phyloP scores from a whole-genome alignment of 2,888 invertebrate species.

The Epinotia nisella region DNA sequence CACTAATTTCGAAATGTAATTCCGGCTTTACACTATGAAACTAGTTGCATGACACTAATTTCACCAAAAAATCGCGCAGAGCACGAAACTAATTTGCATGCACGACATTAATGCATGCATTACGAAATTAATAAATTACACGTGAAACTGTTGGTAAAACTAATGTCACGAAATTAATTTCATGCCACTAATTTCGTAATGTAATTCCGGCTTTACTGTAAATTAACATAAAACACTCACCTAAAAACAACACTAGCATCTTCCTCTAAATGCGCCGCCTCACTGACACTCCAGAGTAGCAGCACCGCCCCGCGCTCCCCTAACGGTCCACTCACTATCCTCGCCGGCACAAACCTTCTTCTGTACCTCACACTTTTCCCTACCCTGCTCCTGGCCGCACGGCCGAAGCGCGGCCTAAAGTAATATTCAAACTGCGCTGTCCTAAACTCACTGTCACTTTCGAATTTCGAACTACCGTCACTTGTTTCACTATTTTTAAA shows the following conservation, averaged over 20 bases:
- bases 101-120: too few species aligned
- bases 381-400: constrained; percentile 58
- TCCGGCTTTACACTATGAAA: too few species aligned
- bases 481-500: constrained; percentile 5
- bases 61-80: too few species aligned
- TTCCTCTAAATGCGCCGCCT: constrained; percentile 69
- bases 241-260: constrained; percentile 80
- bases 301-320: constrained; percentile 61
- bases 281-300: constrained; percentile 74
- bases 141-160: too few species aligned
- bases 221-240: constrained; percentile 63
- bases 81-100: too few species aligned
- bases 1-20: too few species aligned
- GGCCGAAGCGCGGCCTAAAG: constrained; percentile 69
- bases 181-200: too few species aligned
- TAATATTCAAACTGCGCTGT: constrained; percentile 59
- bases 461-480: constrained; percentile 5
- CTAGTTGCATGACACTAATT: too few species aligned
- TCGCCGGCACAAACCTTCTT: constrained; percentile 66
- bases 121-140: too few species aligned
- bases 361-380: constrained; percentile 62
- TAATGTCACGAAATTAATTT: too few species aligned
- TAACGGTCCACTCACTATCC: constrained; percentile 71
- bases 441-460: constrained; percentile 40
- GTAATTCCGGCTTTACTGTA: too few species aligned